A percentile compares a stretch with the other conserved stretches of the same genome.
Conservation (phyloP, 2,797 vertebrate genomes). For the Craterocephalus amniculus region DNA sequence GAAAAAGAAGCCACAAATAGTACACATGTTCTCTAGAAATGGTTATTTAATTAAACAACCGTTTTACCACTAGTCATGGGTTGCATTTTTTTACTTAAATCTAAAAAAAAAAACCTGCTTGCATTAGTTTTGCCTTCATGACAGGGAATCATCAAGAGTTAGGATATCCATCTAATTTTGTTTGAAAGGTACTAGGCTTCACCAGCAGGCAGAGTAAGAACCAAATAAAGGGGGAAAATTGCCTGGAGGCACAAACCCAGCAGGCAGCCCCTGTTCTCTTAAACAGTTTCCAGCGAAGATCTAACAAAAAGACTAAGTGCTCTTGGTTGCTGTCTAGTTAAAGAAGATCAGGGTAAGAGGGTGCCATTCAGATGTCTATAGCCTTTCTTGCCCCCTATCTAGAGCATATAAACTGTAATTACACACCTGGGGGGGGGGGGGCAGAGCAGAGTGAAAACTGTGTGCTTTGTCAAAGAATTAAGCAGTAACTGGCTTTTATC, state of each 20-base stretch:
- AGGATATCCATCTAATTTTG: slow-evolving; percentile 85
- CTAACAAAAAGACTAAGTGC: slow-evolving; percentile 80
- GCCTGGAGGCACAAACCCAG: slow-evolving; percentile 83
- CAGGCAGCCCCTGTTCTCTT: slow-evolving; percentile 83
- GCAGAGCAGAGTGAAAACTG: slow-evolving; percentile 15
- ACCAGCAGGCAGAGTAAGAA: slow-evolving; percentile 78
- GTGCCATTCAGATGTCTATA: slow-evolving; percentile 58
- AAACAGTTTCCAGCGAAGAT: slow-evolving; percentile 80
- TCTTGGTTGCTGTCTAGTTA: slow-evolving; percentile 75
- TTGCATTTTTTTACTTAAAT: slow-evolving; percentile 28
- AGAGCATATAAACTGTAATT: slow-evolving; percentile 27
- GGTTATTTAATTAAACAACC: slow-evolving; percentile 66
- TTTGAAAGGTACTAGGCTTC: slow-evolving; percentile 83
- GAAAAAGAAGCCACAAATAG: slow-evolving; percentile 2
- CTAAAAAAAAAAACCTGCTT: slow-evolving; percentile 55
- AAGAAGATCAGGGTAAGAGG: slow-evolving; percentile 63
- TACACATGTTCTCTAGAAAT: slow-evolving; percentile 64
- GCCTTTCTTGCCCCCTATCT: slow-evolving; percentile 18
- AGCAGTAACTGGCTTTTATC: slow-evolving; percentile 6
- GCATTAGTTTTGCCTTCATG: slow-evolving; percentile 47
- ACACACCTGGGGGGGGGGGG: slow-evolving; percentile 7
- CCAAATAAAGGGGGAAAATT: slow-evolving; percentile 78
- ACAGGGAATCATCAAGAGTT: slow-evolving; percentile 78
- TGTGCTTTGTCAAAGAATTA: slow-evolving; percentile 32
- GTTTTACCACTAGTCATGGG: slow-evolving; percentile 37